These are phyloP conservation scores for Limnephilus rhombicus DNA, from an alignment of 2,888 invertebrate genomes.

Conservation along the genomic window DNA sequence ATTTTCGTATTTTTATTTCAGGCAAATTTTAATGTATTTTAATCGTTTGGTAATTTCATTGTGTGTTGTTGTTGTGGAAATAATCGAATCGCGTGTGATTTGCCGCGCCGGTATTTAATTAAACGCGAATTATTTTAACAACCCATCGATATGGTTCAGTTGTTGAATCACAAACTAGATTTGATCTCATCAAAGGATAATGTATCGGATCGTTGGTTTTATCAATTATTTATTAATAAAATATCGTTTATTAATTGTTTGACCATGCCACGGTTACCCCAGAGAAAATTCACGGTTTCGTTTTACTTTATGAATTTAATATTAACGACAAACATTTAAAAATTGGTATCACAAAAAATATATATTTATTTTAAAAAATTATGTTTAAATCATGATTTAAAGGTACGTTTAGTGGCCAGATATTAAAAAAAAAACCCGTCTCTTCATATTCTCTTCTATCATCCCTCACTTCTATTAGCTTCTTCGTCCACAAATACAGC, in stretches of 20 bases:
- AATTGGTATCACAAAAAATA: too few relatives aligned
- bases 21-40: neutral
- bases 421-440: neutral
- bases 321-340: too few relatives aligned
- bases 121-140: neutral
- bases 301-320: too few relatives aligned
- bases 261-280: neutral
- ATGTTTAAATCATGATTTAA: too few relatives aligned
- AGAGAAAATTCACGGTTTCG: neutral
- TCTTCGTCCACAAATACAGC: too few relatives aligned
- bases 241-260: neutral
- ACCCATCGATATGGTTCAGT: conserved; percentile 11
- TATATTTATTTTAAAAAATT: too few relatives aligned
- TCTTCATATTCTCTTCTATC: too few relatives aligned
- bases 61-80: neutral
- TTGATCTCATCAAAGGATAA: conserved; percentile 41
- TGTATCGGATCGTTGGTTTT: conserved; percentile 11
- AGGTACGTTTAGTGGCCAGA: neutral
- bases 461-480: too few relatives aligned
- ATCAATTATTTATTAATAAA: conserved; percentile 6
- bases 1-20: neutral
- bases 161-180: conserved; percentile 33
- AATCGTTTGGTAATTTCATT: neutral
- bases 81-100: neutral
- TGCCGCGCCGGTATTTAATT: neutral